These are phyloP conservation scores for Agonopterix alstromeriana DNA, from an alignment of 2,888 invertebrate species.

Conservation along the genomic window DNA sequence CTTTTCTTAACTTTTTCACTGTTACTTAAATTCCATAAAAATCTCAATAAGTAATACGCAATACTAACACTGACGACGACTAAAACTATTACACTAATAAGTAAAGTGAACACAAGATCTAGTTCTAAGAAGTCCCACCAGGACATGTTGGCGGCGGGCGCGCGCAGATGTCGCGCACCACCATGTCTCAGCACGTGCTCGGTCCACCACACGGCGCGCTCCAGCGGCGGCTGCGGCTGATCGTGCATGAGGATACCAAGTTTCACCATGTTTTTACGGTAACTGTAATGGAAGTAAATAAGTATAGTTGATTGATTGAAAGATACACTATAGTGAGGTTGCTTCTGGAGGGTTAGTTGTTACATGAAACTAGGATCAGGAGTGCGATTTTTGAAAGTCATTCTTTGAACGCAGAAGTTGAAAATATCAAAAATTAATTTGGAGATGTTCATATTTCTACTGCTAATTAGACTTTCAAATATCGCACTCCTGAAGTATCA, in stretches of 20 bases:
- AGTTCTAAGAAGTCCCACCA: constrained; percentile 31
- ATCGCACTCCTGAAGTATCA: too few species aligned
- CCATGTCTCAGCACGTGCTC: constrained; percentile 46
- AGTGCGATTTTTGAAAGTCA: too few species aligned
- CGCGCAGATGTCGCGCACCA: constrained; percentile 40
- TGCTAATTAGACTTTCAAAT: too few species aligned
- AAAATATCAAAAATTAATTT: too few species aligned
- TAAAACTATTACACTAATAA: neutral
- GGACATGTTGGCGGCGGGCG: constrained; percentile 34
- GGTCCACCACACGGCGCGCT: constrained; percentile 61
- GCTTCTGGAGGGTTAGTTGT: too few species aligned
- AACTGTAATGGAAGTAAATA: constrained; percentile 15
- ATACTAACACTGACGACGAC: neutral
- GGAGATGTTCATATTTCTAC: too few species aligned
- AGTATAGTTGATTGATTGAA: neutral
- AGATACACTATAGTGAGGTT: neutral
- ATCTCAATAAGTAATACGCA: neutral
- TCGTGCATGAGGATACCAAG: constrained; percentile 37
- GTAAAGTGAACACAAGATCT: constrained; percentile 12
- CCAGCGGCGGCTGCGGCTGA: constrained; percentile 40
- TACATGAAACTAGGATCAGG: too few species aligned
- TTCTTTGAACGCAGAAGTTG: too few species aligned
- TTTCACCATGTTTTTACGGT: constrained; percentile 20
- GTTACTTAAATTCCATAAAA: neutral
- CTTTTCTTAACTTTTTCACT: too few species aligned